Conservation (phyloP, 1,140 invertebrate species). For the Eriocheir sinensis region DNA sequence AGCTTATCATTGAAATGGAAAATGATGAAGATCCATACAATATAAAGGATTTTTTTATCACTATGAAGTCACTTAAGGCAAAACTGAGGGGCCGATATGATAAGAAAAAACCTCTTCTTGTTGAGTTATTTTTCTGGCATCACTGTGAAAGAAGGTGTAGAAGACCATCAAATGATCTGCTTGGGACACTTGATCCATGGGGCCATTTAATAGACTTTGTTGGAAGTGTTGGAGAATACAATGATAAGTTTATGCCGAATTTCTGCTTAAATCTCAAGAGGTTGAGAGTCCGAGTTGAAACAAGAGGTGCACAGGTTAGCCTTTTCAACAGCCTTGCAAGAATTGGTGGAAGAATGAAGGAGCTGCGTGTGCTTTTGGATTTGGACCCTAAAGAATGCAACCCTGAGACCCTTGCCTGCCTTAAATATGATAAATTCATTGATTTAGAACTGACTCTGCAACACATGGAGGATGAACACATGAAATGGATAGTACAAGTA, state of each 20-base stretch:
- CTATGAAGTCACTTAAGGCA: neutral
- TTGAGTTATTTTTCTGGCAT: conserved; percentile 55
- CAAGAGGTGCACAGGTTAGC: neutral
- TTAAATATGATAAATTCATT: neutral
- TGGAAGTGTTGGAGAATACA: conserved; percentile 56
- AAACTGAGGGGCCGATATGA: neutral
- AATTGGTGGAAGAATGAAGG: neutral
- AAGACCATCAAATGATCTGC: conserved; percentile 16
- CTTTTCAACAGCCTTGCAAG: conserved; percentile 17
- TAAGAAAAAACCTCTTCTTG: conserved; percentile 6
- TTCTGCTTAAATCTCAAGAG: conserved; percentile 61
- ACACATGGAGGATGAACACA: conserved; percentile 6
- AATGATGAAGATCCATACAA: conserved; percentile 44
- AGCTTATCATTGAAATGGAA: conserved; percentile 42
- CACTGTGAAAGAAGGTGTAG: neutral
- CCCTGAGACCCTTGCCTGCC: neutral
- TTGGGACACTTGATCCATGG: conserved; percentile 39
- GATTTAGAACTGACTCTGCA: neutral
- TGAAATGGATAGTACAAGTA: conserved; percentile 4
- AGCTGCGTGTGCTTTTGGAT: conserved; percentile 8
- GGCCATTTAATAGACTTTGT: conserved; percentile 44
- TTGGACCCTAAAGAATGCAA: neutral
- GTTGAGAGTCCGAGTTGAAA: conserved; percentile 39
- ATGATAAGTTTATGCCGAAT: neutral
- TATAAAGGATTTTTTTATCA: neutral